A percentile compares a stretch with the other conserved stretches of the same genome.
Conservation (phyloP, 2,113 vertebrate genomes). For the Halichoeres trimaculatus region DNA sequence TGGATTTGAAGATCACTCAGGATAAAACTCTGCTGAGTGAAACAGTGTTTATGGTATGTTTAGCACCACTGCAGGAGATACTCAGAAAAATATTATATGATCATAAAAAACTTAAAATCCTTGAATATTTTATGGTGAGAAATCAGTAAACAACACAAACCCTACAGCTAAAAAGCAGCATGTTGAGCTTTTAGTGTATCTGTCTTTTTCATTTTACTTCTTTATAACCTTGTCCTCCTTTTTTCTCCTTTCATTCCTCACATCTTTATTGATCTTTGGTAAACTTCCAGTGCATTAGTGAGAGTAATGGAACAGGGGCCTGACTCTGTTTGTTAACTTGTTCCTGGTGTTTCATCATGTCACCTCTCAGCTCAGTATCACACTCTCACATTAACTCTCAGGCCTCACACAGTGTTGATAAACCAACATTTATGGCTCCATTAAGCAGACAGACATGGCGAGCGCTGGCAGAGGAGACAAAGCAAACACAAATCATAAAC, state of each 20-base stretch:
- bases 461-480: conserved; percentile 28
- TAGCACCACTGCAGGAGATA: conserved; percentile 1
- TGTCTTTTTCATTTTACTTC: neutral
- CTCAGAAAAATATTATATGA: neutral
- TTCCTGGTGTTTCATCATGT: conserved; percentile 33
- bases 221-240: neutral
- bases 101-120: neutral
- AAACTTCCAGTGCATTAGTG: conserved; percentile 35
- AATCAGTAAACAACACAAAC: conserved; percentile 16
- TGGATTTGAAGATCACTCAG: conserved; percentile 44
- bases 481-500: conserved; percentile 37
- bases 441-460: conserved; percentile 46
- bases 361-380: conserved; percentile 25
- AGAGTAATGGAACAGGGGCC: conserved; percentile 4
- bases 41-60: conserved; percentile 13
- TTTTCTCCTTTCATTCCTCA: conserved; percentile 5
- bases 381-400: conserved; percentile 44
- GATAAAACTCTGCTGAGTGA: conserved; percentile 25
- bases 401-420: conserved; percentile 43
- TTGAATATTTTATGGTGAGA: conserved; percentile 25
- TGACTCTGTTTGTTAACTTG: conserved; percentile 31
- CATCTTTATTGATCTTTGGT: conserved; percentile 3
- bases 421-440: conserved; percentile 55
- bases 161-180: neutral
- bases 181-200: conserved; percentile 1